Conservation (phyloP, 2,888 invertebrate species). For the Protophormia terraenovae region DNA sequence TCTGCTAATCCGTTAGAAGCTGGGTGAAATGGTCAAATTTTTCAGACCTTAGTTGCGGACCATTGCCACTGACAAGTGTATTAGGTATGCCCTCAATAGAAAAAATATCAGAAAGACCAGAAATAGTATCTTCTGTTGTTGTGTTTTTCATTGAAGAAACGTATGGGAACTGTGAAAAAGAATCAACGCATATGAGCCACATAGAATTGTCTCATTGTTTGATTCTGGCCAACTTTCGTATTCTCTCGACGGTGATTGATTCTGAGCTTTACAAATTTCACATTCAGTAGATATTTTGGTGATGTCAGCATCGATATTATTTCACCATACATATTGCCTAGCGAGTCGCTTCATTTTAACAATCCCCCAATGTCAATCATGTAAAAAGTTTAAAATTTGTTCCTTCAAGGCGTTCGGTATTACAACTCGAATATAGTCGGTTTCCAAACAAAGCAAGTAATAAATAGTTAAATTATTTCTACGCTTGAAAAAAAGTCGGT, state of each 20-base stretch:
- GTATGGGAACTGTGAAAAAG: conserved; percentile 52
- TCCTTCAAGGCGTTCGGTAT: conserved; percentile 44
- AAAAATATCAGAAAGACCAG: conserved; percentile 66
- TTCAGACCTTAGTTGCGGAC: conserved; percentile 65
- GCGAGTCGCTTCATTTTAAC: conserved; percentile 53
- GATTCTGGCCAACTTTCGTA: conserved; percentile 24
- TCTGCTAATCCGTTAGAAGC: conserved; percentile 71
- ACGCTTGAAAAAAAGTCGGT: not conserved
- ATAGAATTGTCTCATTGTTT: conserved; percentile 43
- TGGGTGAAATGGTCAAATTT: conserved; percentile 69
- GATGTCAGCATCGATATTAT: conserved; percentile 40
- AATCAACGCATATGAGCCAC: conserved; percentile 56
- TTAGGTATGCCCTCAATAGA: conserved; percentile 70
- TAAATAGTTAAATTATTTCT: not conserved
- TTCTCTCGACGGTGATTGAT: conserved; percentile 4
- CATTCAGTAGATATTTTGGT: conserved; percentile 18
- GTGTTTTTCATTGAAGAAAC: conserved; percentile 52
- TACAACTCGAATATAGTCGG: conserved; percentile 39
- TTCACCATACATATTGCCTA: conserved; percentile 52
- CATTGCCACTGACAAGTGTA: conserved; percentile 71
- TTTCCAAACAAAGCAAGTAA: conserved; percentile 42
- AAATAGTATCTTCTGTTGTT: conserved; percentile 69
- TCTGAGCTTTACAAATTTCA: conserved; percentile 24
- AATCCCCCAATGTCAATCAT: conserved; percentile 56
- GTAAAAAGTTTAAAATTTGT: conserved; percentile 36